These are phyloP conservation scores for Zalophus californianus DNA, from an alignment of 2,797 vertebrate species.

Conservation along the genomic window DNA sequence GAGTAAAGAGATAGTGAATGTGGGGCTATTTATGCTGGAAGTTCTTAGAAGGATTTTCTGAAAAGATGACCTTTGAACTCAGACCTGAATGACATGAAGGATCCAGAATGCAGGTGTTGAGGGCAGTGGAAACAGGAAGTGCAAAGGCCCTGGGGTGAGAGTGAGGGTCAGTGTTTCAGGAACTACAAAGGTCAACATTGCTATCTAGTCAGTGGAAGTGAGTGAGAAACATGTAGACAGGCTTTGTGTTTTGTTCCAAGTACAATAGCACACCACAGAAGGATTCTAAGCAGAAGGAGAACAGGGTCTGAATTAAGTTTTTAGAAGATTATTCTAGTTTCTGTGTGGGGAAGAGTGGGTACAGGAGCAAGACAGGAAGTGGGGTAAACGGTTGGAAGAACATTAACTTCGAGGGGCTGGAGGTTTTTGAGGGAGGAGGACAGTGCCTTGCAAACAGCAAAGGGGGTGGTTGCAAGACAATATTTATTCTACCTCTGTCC, in stretches of 20 bases:
- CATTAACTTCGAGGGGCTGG: background rate
- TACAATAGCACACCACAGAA: background rate
- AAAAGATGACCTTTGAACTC: background rate
- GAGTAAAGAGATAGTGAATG: background rate
- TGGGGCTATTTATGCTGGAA: background rate
- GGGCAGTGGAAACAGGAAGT: background rate
- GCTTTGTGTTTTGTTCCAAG: slow-evolving; percentile 18
- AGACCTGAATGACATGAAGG: background rate
- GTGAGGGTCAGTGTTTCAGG: background rate
- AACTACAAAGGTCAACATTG: background rate
- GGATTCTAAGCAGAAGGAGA: background rate
- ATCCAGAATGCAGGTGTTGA: background rate
- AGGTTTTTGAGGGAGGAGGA: background rate
- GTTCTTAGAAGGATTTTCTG: background rate
- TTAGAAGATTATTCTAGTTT: background rate
- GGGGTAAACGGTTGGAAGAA: background rate
- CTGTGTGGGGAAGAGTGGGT: background rate
- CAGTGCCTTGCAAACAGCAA: background rate
- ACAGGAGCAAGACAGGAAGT: background rate
- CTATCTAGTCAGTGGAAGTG: background rate
- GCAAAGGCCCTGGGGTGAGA: background rate
- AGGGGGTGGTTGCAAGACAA: background rate
- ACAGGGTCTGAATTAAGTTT: background rate
- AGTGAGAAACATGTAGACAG: background rate
- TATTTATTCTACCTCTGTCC: background rate